Percentiles rank a stretch among this genome's conserved stretches.
Evolutionary conservation across 1,140 invertebrate genomes (phyloP).

Genomic region (Vanessa atalanta): DNA sequence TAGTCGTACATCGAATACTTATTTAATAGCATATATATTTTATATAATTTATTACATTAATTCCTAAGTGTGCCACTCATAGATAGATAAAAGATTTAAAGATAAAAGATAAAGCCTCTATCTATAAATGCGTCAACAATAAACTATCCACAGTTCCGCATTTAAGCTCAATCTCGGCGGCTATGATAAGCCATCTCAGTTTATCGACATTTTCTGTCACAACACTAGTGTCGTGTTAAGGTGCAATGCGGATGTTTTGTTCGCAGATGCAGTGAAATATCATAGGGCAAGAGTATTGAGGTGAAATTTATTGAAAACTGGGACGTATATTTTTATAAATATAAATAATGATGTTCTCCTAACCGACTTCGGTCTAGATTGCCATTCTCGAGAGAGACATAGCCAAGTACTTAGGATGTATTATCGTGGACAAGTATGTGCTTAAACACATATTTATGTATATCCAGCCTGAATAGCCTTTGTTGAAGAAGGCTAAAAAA

Average conservation of each 20-base stretch:
- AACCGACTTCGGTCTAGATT: no score
- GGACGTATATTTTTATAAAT: background rate
- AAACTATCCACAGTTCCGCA: conserved; percentile 37
- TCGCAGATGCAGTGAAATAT: conserved; percentile 26
- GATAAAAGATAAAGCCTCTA: conserved; percentile 35
- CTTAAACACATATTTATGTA: no score
- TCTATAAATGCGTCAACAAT: conserved; percentile 39
- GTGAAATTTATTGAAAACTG: conserved; percentile 1
- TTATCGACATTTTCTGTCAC: conserved; percentile 40
- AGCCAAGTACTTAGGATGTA: no score
- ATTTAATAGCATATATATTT: conserved; percentile 1
- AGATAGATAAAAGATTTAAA: conserved; percentile 5
- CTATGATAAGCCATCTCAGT: conserved; percentile 41
- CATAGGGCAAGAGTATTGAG: conserved; percentile 16
- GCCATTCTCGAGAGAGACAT: no score
- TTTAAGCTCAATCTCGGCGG: conserved; percentile 33
- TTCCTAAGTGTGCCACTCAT: conserved; percentile 33
- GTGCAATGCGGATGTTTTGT: conserved; percentile 26
- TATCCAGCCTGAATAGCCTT: no score
- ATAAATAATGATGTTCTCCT: background rate
- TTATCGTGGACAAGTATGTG: no score
- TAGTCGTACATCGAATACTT: background rate
- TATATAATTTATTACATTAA: conserved; percentile 19
- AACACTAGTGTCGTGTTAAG: conserved; percentile 35
- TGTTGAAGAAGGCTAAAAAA: no score